Percentiles rank a stretch among this genome's conserved stretches.
These are phyloP conservation scores for Nephrotoma flavescens DNA, from an alignment of 2,888 invertebrate species.

Conservation along the genomic window DNA sequence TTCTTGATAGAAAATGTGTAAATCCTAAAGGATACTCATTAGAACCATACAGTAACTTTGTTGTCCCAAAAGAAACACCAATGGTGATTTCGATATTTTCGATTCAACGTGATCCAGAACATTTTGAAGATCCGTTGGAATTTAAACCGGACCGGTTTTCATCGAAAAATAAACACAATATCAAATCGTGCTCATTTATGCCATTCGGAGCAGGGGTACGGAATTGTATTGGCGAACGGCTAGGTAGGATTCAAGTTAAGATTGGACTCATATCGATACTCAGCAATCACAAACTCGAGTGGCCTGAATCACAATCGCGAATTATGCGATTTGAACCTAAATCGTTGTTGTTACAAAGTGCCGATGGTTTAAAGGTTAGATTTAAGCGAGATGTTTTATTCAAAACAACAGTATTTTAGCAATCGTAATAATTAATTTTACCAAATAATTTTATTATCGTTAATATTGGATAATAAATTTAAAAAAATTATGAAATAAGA, in stretches of 20 bases:
- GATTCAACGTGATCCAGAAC: constrained; percentile 28
- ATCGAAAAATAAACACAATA: constrained; percentile 21
- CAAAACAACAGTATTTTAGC: not conserved
- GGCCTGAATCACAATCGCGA: not conserved
- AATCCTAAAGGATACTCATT: constrained; percentile 13
- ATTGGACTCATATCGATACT: constrained; percentile 25
- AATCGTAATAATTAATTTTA: too few species aligned
- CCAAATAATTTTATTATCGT: too few species aligned
- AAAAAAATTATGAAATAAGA: too few species aligned
- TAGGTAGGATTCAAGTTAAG: constrained; percentile 25
- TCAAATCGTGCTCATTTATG: constrained; percentile 26
- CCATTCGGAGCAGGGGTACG: constrained; percentile 29
- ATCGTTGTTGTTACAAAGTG: not conserved
- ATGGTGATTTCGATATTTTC: constrained; percentile 25
- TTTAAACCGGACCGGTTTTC: constrained; percentile 32
- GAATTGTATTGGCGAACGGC: constrained; percentile 28
- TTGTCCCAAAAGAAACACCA: constrained; percentile 25
- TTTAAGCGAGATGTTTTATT: not conserved
- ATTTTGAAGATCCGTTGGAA: constrained; percentile 24
- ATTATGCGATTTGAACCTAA: not conserved
- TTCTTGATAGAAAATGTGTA: constrained; percentile 18
- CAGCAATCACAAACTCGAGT: constrained; percentile 19
- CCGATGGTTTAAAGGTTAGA: not conserved
- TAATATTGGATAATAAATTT: too few species aligned
- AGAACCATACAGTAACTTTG: constrained; percentile 20